Percentiles rank a stretch among this genome's conserved stretches.
These are phyloP conservation scores for Microctonus brassicae DNA, from an alignment of 2,888 invertebrate genomes.

Conservation along the genomic window DNA sequence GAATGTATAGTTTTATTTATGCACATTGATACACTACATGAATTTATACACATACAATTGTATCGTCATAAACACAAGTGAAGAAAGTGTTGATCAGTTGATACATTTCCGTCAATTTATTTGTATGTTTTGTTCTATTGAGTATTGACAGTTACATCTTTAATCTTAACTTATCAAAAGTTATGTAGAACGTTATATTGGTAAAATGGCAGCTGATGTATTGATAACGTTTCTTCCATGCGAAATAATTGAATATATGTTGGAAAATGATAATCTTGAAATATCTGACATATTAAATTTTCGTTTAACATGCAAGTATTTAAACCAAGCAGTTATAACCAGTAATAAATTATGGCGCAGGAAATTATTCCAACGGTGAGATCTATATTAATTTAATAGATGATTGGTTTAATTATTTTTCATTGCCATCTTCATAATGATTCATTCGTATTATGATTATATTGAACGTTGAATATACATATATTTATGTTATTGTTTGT, in stretches of 20 bases:
- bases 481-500: not conserved
- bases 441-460: too few relatives aligned
- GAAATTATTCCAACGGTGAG: conserved; percentile 70
- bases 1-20: too few relatives aligned
- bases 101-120: too few relatives aligned
- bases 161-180: not conserved
- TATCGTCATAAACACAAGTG: too few relatives aligned
- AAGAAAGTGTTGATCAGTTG: too few relatives aligned
- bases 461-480: not conserved
- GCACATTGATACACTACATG: too few relatives aligned
- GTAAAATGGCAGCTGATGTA: conserved; percentile 54
- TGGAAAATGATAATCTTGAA: conserved; percentile 53
- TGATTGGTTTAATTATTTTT: not conserved
- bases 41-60: too few relatives aligned
- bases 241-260: conserved; percentile 61
- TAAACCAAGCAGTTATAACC: conserved; percentile 69
- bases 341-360: conserved; percentile 71
- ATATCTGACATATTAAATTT: conserved; percentile 71
- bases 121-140: too few relatives aligned
- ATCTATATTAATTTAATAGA: not conserved
- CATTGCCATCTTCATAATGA: not conserved
- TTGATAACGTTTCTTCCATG: conserved; percentile 57
- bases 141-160: too few relatives aligned
- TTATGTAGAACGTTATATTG: not conserved
- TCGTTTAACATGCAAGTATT: conserved; percentile 72